Percentiles rank a stretch among this genome's conserved stretches.
phyloP scores from a whole-genome alignment of 2,797 vertebrate genomes.

The Danio kyathit region DNA sequence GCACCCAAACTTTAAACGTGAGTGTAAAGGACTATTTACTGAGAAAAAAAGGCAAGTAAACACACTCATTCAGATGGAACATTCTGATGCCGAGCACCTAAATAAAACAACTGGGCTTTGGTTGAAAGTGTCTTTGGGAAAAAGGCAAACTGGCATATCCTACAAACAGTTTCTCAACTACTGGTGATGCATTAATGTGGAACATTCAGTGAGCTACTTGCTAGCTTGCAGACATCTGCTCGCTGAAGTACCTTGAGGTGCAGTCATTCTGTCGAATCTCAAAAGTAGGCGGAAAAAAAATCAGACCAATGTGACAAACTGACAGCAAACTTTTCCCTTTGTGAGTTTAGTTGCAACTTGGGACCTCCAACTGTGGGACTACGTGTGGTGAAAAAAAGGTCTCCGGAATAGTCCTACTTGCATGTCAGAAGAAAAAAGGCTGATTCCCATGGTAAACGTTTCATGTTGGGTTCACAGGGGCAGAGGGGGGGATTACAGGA shows the following conservation, averaged over 20 bases:
- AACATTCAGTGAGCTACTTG: constrained; percentile 8
- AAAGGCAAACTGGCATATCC: not conserved
- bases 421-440: not conserved
- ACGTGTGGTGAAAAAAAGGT: not conserved
- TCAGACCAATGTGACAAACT: not conserved
- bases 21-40: constrained; percentile 3
- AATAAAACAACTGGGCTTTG: not conserved
- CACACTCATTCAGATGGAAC: not conserved
- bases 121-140: not conserved
- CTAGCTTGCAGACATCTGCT: constrained; percentile 11
- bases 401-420: not conserved
- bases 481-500: not conserved
- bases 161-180: not conserved
- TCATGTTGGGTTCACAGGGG: constrained; percentile 1
- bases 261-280: not conserved
- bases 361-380: not conserved
- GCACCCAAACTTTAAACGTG: not conserved
- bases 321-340: not conserved
- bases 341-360: not conserved
- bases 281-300: not conserved
- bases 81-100: not conserved
- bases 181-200: constrained; percentile 12
- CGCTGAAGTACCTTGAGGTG: not conserved
- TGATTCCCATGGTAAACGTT: not conserved
- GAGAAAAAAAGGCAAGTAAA: not conserved